Conservation (phyloP, 2,797 vertebrate species). For the Astyanax mexicanus region DNA sequence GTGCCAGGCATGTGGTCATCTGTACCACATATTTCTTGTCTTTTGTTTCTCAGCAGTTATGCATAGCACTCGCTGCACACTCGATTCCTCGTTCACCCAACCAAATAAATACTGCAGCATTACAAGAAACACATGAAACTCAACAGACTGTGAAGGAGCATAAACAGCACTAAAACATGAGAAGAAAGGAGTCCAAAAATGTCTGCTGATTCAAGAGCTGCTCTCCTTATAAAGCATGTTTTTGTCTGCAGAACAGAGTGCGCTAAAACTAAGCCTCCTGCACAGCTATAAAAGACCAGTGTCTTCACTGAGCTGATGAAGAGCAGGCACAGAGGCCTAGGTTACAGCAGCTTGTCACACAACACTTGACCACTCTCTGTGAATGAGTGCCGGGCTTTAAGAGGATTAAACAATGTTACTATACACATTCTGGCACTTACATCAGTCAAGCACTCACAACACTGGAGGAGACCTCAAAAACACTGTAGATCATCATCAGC, state of each 20-base stretch:
- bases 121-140: background rate
- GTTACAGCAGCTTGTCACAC: conserved; percentile 1
- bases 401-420: conserved; percentile 16
- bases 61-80: background rate
- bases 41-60: background rate
- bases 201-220: background rate
- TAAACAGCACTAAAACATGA: conserved; percentile 12
- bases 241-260: conserved; percentile 22
- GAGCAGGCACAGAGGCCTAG: conserved; percentile 14
- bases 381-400: background rate
- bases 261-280: conserved; percentile 1
- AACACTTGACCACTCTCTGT: background rate
- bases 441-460: background rate
- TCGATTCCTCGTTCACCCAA: background rate
- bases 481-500: too few species aligned
- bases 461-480: background rate
- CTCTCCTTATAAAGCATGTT: conserved; percentile 28
- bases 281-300: conserved; percentile 25
- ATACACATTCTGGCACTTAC: conserved; percentile 1
- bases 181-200: conserved; percentile 1
- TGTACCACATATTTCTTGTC: background rate
- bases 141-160: background rate
- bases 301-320: conserved; percentile 6
- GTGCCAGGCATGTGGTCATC: background rate
- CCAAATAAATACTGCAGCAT: background rate